Conservation (phyloP, 1,140 invertebrate species). For the Drosophila willistoni region DNA sequence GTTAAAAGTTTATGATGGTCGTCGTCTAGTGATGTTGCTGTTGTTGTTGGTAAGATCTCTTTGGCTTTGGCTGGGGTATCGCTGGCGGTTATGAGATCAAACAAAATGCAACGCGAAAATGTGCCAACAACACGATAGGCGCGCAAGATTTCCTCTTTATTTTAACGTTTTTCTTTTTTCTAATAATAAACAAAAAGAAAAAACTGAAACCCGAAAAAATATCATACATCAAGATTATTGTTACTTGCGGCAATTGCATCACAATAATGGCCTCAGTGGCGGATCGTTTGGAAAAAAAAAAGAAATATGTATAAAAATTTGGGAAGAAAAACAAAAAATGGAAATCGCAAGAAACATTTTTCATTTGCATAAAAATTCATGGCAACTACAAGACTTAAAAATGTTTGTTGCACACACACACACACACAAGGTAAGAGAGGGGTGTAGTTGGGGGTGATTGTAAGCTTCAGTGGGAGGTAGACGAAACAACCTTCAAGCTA, state of each 20-base stretch:
- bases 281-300: constrained; percentile 26
- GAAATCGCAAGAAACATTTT: constrained; percentile 81
- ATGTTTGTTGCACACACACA: constrained; percentile 61
- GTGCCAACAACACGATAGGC: constrained; percentile 79
- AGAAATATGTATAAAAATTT: neutral
- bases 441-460: neutral
- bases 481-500: constrained; percentile 77
- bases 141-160: constrained; percentile 74
- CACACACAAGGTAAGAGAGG: neutral
- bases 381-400: constrained; percentile 79
- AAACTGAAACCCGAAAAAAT: constrained; percentile 36
- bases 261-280: constrained; percentile 67
- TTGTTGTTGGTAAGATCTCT: constrained; percentile 24
- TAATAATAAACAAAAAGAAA: constrained; percentile 60
- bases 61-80: constrained; percentile 42
- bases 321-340: constrained; percentile 48
- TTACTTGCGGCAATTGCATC: constrained; percentile 81
- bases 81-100: constrained; percentile 80
- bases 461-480: constrained; percentile 62
- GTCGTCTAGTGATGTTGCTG: constrained; percentile 40
- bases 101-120: constrained; percentile 68
- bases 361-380: constrained; percentile 81
- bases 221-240: constrained; percentile 81
- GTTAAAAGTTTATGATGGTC: constrained; percentile 73
- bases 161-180: constrained; percentile 54